Evolutionary conservation across 1,140 invertebrate genomes (phyloP).

Genomic region (Nephila pilipes): DNA sequence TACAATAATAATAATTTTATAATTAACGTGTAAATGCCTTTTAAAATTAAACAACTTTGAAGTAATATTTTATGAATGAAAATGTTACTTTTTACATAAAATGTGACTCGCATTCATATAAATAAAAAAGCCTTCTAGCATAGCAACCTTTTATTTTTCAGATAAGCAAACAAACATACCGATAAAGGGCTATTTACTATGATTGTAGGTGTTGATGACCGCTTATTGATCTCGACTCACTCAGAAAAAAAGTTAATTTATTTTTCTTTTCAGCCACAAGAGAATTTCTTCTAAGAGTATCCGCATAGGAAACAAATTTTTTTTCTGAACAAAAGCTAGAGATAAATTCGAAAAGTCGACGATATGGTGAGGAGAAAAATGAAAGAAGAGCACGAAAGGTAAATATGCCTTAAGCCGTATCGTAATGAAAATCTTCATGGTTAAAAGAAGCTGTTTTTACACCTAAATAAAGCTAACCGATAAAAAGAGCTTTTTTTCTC

Average conservation of each 20-base stretch:
- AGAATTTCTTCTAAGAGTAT: neutral
- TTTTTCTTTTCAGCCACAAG: neutral
- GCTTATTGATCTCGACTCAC: neutral
- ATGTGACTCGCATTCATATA: no score
- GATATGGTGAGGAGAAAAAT: neutral
- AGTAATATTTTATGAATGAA: no score
- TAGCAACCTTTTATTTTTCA: no score
- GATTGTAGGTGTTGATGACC: neutral
- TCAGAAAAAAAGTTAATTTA: neutral
- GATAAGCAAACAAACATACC: no score
- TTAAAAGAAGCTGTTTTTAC: neutral
- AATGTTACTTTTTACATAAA: no score
- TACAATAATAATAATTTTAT: no score
- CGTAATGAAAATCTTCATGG: slow-evolving; percentile 35
- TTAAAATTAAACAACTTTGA: no score
- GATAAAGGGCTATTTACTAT: neutral
- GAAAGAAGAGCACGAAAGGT: neutral
- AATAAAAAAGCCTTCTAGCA: no score
- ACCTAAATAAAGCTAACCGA: neutral
- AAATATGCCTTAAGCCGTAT: neutral
- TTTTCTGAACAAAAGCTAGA: neutral
- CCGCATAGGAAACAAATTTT: neutral
- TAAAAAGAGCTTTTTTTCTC: neutral
- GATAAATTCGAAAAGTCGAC: neutral
- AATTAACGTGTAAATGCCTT: no score